phyloP scores from a whole-genome alignment of 2,888 invertebrate genomes.

The Automeris io region DNA sequence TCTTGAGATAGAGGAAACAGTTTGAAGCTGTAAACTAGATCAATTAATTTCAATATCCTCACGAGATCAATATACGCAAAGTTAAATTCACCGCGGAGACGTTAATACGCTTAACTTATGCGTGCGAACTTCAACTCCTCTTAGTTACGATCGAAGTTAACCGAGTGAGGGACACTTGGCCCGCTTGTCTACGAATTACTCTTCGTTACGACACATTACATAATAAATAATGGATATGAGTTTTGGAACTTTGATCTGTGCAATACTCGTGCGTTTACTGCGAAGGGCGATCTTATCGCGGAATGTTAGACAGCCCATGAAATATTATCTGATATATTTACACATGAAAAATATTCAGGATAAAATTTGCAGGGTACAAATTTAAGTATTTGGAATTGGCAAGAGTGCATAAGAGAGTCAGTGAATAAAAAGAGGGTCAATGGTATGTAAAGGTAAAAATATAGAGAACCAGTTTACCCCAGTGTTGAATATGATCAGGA shows the following conservation, averaged over 20 bases:
- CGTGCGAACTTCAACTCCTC: constrained; percentile 51
- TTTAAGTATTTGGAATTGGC: too few relatives aligned
- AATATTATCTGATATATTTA: constrained; percentile 60
- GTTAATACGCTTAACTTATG: constrained; percentile 62
- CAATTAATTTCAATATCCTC: constrained; percentile 50
- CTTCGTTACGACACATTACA: constrained; percentile 35
- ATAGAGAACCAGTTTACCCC: too few relatives aligned
- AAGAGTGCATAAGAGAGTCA: too few relatives aligned
- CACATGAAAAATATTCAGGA: too few relatives aligned
- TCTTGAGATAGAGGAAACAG: constrained; percentile 19
- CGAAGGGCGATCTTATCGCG: constrained; percentile 41
- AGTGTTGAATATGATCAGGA: too few relatives aligned
- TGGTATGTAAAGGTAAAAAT: too few relatives aligned
- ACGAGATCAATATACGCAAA: constrained; percentile 45
- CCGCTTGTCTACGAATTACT: constrained; percentile 36
- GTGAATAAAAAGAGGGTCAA: too few relatives aligned
- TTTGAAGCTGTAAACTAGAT: constrained; percentile 33
- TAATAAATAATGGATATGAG: constrained; percentile 55
- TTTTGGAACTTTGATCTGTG: constrained; percentile 36
- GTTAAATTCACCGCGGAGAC: constrained; percentile 48
- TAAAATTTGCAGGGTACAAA: too few relatives aligned
- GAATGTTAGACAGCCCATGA: constrained; percentile 42
- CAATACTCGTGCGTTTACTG: constrained; percentile 28
- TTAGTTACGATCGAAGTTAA: constrained; percentile 55
- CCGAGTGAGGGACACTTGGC: constrained; percentile 39